These are phyloP conservation scores for Aphrophora alni DNA, from an alignment of 2,888 invertebrate species.

Conservation along the genomic window DNA sequence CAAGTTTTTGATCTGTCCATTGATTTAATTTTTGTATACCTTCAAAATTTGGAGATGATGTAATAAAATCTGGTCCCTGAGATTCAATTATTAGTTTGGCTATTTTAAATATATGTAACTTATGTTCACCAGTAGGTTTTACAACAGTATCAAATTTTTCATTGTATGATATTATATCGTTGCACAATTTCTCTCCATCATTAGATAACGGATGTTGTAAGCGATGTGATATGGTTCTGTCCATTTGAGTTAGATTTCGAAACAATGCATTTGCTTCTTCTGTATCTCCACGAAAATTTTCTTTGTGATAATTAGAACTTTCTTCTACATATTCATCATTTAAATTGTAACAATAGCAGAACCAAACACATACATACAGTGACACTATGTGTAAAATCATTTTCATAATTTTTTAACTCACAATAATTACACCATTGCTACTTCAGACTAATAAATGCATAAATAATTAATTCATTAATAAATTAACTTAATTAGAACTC, in stretches of 20 bases:
- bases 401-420: background rate
- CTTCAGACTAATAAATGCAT: too few relatives aligned
- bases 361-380: background rate
- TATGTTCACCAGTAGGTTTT: background rate
- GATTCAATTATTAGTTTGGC: background rate
- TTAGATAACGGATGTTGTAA: background rate
- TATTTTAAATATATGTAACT: background rate
- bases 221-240: background rate
- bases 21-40: background rate
- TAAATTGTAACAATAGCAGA: background rate
- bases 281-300: background rate
- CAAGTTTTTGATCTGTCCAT: background rate
- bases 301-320: background rate
- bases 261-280: background rate
- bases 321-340: background rate
- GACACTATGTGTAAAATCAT: background rate
- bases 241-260: background rate
- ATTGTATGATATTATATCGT: background rate
- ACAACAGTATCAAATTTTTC: background rate
- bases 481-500: too few relatives aligned
- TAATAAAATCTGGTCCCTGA: background rate
- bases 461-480: too few relatives aligned
- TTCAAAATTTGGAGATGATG: background rate
- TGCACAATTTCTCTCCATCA: background rate
- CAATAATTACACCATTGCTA: too few relatives aligned